Evolutionary conservation across 1,140 invertebrate genomes (phyloP).

Genomic region (Cydia amplana): DNA sequence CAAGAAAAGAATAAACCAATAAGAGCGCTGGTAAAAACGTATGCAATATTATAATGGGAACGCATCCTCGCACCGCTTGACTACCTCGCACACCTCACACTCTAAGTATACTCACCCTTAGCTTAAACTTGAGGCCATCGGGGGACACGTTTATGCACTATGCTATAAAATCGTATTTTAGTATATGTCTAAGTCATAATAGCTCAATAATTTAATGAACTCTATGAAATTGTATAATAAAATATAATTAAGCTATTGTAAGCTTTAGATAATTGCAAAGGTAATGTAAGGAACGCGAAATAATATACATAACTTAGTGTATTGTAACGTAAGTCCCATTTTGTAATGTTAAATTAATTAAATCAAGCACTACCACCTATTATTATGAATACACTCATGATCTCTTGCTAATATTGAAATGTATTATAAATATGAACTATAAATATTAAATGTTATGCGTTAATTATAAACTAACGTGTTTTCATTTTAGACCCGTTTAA

Average conservation of each 20-base stretch:
- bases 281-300: constrained; percentile 59
- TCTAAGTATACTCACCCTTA: background rate
- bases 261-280: constrained; percentile 44
- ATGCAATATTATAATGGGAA: background rate
- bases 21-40: background rate
- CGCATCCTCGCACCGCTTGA: background rate
- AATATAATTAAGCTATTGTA: constrained; percentile 55
- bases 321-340: constrained; percentile 70
- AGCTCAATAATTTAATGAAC: constrained; percentile 71
- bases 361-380: constrained; percentile 71
- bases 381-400: constrained; percentile 75
- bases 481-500: constrained; percentile 49
- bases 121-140: background rate
- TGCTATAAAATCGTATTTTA: constrained; percentile 51
- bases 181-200: constrained; percentile 55
- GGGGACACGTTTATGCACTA: constrained; percentile 57
- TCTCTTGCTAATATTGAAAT: constrained; percentile 79
- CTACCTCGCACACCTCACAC: background rate
- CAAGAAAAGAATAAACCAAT: background rate
- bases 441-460: constrained; percentile 81
- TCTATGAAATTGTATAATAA: constrained; percentile 63
- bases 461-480: constrained; percentile 74
- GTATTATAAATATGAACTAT: constrained; percentile 80
- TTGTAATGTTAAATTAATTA: constrained; percentile 74
- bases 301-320: constrained; percentile 62